These are phyloP conservation scores for Naja naja DNA, from an alignment of 2,113 vertebrate species.

Conservation along the genomic window DNA sequence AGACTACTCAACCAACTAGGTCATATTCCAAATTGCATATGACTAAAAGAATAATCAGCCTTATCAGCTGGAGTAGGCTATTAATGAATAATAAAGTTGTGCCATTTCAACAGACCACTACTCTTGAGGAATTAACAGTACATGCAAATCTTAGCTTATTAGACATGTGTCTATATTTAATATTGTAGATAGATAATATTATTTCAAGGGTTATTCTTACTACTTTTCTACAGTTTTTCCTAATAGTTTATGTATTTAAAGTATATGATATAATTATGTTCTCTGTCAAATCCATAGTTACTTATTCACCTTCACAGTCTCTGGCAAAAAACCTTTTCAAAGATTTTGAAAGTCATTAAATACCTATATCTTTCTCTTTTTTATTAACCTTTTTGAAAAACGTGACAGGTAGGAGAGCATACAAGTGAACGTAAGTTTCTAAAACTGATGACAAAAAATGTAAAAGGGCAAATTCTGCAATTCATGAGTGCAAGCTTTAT, in stretches of 20 bases:
- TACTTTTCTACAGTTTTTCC: neutral
- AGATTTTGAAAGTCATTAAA: neutral
- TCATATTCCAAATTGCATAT: neutral
- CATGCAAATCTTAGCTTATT: neutral
- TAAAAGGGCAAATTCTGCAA: slow-evolving; percentile 14
- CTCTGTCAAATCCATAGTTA: neutral
- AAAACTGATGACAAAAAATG: neutral
- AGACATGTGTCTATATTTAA: neutral
- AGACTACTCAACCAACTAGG: neutral
- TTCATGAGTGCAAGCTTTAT: slow-evolving; percentile 9
- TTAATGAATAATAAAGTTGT: neutral
- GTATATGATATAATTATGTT: neutral
- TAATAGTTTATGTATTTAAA: neutral
- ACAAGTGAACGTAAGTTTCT: neutral
- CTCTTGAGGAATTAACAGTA: neutral
- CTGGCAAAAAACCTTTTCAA: neutral
- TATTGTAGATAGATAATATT: neutral
- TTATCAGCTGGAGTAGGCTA: neutral
- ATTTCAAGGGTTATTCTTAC: neutral
- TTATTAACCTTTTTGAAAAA: slow-evolving; percentile 19
- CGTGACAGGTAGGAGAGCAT: neutral
- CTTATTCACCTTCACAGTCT: slow-evolving; percentile 2
- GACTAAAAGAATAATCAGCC: neutral
- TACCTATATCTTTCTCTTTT: neutral
- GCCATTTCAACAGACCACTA: neutral